Base-by-base conservation (phyloP, 2,888 invertebrate genomes). In the Amphiduros pacificus region DNA sequence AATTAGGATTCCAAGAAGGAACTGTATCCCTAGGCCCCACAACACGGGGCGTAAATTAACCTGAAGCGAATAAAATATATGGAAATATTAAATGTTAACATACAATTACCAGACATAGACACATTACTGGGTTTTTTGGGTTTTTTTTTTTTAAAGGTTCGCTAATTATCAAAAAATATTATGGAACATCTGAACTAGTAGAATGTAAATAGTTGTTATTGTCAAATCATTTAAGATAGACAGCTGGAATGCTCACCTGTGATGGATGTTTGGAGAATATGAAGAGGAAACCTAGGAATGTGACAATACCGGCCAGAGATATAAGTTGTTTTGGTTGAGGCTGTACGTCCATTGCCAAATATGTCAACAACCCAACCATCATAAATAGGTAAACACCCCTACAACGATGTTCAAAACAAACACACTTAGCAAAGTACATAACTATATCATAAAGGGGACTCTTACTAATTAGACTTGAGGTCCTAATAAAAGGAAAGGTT, bases 11-110 rank as follows among this genome's bases (percentile, higher is more conserved):
- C 93, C 96, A 61, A 97, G 87, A 2, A 88, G 60, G 75, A 95
- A 92, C 84, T 97, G 97, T 5, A 94, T 83, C 0, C 88, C 83
- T 22, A 95, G 83, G 0, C 95, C 96, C 74, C 89, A 88, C 24
- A 90, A 74, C 0, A 96, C 91, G 0, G 90, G 89, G 3, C 89
- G 86, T 94, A 94, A 83, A 24, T 75, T 75, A 3, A 85, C 80
- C 83, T 84, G 67, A 0, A 63, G 52, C 36, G 9, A 17, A 29
- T 5, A n/a, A 5, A 20, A 9, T 14, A 17, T 6, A 20, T 9
- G 5, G 5, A 11, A 55, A 11, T 24, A 11, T 52, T 9, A 52
- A 24, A 52, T 24, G 28, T 11, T 5, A 26, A 11, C 9, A 14
- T 9, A 11, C n/a, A n/a, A n/a, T n/a, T n/a, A n/a, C n/a, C n/a